Evolutionary conservation across 2,888 invertebrate species (phyloP), one percentile per base, ranked within the genome.

Genomic region (Scrobipalpa atriplicella): DNA sequence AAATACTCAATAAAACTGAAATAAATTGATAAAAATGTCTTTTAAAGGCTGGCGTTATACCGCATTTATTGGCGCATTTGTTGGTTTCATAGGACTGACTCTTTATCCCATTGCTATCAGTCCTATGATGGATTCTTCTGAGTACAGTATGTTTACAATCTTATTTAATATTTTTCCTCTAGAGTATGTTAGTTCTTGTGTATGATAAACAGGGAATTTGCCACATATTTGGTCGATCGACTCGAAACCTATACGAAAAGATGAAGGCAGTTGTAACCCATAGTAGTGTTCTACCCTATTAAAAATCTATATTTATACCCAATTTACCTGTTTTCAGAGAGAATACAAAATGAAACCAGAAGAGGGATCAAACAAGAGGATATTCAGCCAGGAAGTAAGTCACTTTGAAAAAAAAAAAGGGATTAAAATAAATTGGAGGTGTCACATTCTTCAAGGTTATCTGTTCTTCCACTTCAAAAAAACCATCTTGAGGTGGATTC

Each of bases 341-440:
- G 85, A 71, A 90, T 93, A 19, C 95, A 95, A 80, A 89, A 92
- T 66, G 79, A 81, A 66, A 85, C 86, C 13, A 88, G 94, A 66
- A 89, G 85, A 75, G 90, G 93, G 73, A 91, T 95, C 39, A 89
- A 80, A 64, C 94, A 93, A 82, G 94, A 94, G 79, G 92, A 94
- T 60, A 89, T 95, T 69, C 94, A 95, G 78, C 95, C 95, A 64
- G 94, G 94, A 73, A 94, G 94, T 94, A 85, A 89, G 93, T 88
- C 9, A 52, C n/a, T n/a, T n/a, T n/a, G n/a, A n/a, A n/a, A n/a
- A n/a, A n/a, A n/a, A n/a, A n/a, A n/a, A n/a, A n/a, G n/a, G n/a
- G n/a, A n/a, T n/a, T n/a, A n/a, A n/a, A n/a, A n/a, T n/a, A n/a
- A n/a, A n/a, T n/a, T n/a, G n/a, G n/a, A n/a, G n/a, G n/a, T n/a